These are phyloP conservation scores for Xiphorhynchus elegans DNA, from an alignment of 2,113 vertebrate species.

Conservation along the genomic window DNA sequence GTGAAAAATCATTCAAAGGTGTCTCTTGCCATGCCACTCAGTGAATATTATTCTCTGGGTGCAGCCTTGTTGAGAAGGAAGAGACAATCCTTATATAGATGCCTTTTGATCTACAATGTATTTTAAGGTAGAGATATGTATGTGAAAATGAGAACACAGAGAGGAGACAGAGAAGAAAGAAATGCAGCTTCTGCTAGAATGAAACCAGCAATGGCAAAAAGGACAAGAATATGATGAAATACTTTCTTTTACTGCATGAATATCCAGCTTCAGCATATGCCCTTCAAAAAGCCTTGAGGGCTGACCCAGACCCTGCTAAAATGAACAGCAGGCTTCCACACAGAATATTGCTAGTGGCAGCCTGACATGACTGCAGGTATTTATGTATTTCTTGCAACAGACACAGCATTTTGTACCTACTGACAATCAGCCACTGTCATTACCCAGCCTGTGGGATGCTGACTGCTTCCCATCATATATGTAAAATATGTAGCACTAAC, in stretches of 20 bases:
- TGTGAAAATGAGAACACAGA: conserved; percentile 1
- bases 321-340: background rate
- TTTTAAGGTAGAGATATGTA: background rate
- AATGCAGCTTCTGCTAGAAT: background rate
- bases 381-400: background rate
- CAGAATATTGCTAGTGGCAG: background rate
- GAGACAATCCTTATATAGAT: background rate
- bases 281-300: background rate
- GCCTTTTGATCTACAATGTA: background rate
- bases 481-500: background rate
- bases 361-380: background rate
- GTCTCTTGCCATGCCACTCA: background rate
- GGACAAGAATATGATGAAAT: background rate
- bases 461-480: background rate
- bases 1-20: conserved; percentile 6
- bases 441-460: background rate
- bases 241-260: background rate
- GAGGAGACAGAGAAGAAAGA: background rate
- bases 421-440: background rate
- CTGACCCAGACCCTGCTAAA: background rate
- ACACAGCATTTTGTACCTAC: background rate
- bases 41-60: background rate
- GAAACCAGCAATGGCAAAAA: background rate
- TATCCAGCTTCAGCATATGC: background rate
- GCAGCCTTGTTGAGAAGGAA: background rate